Conservation (phyloP, 1,140 invertebrate species). For the Zaprionus davidi region DNA sequence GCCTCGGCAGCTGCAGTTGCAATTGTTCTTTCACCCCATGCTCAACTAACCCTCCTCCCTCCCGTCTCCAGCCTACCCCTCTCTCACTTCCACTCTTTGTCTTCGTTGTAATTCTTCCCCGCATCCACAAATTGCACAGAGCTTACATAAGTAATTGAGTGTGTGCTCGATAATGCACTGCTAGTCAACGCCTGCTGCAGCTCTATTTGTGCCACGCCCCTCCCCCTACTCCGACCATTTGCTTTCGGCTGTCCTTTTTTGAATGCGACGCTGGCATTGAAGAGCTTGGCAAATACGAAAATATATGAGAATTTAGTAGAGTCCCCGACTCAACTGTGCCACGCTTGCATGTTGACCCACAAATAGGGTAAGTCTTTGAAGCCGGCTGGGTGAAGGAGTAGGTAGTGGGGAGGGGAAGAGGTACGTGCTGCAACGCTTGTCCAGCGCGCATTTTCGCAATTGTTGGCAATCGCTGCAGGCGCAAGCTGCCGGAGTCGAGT, state of each 20-base stretch:
- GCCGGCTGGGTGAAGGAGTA: too few species aligned
- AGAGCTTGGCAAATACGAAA: constrained; percentile 70
- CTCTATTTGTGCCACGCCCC: constrained; percentile 4
- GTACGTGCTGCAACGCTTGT: not conserved
- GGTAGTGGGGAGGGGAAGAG: not conserved
- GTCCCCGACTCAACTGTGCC: constrained; percentile 17
- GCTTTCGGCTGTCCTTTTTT: constrained; percentile 54
- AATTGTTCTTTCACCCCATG: constrained; percentile 59
- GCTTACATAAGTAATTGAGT: constrained; percentile 83
- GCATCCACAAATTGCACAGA: constrained; percentile 23
- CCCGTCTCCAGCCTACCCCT: not conserved
- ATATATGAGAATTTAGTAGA: constrained; percentile 16
- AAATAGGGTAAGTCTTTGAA: constrained; percentile 10
- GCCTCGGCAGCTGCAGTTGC: constrained; percentile 59
- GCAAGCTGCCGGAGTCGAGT: not conserved
- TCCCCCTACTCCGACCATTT: constrained; percentile 21
- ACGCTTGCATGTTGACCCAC: constrained; percentile 40
- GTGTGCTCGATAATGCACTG: constrained; percentile 80
- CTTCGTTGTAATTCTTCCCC: not conserved
- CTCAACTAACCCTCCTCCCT: not conserved
- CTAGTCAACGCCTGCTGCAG: constrained; percentile 27
- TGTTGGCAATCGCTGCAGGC: constrained; percentile 21
- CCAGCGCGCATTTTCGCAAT: constrained; percentile 26
- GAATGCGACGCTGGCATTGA: constrained; percentile 58
- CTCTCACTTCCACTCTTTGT: not conserved